Base-by-base conservation (phyloP, 2,888 invertebrate genomes). In the Coenonympha glycerion region DNA sequence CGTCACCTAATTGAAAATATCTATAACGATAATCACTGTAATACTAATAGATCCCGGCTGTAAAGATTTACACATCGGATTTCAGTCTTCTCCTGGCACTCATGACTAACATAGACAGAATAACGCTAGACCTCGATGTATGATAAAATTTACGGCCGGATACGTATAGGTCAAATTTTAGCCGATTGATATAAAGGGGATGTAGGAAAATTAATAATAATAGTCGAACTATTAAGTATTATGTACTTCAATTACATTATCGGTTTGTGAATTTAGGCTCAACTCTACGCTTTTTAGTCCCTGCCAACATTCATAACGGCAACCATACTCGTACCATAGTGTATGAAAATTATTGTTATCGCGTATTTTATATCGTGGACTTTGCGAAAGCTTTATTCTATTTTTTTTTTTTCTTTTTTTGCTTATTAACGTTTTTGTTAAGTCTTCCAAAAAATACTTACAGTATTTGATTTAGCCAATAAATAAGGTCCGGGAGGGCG, bases 401-500 rank as follows among this genome's bases (percentile, higher is more conserved):
- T 45, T 48, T 36, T 55, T 51, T 61, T 44, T 36, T 49, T 50
- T 30, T n/a, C n/a, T n/a, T n/a, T n/a, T 28, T 49, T 47, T 16
- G 31, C 16, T 8, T 33, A 11, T 4, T 52, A 44, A 40, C 47
- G 49, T 62, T 63, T 65, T 63, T 57, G 59, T 66, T 64, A 56
- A 55, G 69, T 69, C 69, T 69, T 69, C 69, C 69, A 69, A 39
- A 24, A 66, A 70, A 68, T 68, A 70, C 65, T 45, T 68, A 68
- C 76, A 80, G 74, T 81, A 77, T 77, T 76, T 65, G 58, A 63
- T 61, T 50, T 64, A 65, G 66, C 63, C 60, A 60, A 66, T 58
- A 57, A 53, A 59, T 62, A 59, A 58, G 66, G 69, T 62, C 66
- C 67, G 71, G 77, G 81, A 73, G 85, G 83, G 83, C 77, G 72